Evolutionary conservation across 2,113 vertebrate genomes (phyloP), one percentile per base, ranked within the genome.

Genomic region (Hippocampus abdominalis): DNA sequence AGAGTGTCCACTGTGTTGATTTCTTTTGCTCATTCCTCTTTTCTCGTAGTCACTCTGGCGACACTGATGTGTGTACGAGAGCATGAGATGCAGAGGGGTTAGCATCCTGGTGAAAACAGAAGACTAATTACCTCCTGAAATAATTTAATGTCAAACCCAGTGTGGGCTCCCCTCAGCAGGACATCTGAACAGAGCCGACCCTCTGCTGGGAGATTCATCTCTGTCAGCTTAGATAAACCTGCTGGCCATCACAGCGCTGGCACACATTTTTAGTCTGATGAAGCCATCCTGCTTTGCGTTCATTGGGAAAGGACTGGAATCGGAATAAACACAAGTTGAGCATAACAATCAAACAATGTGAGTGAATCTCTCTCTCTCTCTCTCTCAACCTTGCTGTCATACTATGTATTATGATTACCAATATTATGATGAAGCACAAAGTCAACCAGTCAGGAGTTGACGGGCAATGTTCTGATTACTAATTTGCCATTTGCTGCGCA

Each of bases 91-190:
- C 29, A 32, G 76, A 66, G 72, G 32, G 68, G 74, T 81, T 79
- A 84, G 82, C 80, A 78, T 82, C 79, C 74, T 70, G 64, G 74
- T 69, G 74, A 93, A 88, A 91, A 84, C 83, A 84, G 81, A 81
- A 93, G 91, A 94, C 93, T 95, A 94, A 96, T 95, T 95, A 93
- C 90, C 90, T 91, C 90, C 90, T 89, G 93, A 89, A 95, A 94
- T 94, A 95, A 95, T 95, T 94, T 93, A 94, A 92, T 92, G 90
- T 89, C 93, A 91, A 88, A 90, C 91, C 90, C 91, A 90, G 90
- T 89, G 92, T 87, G 82, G 89, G 84, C 82, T 89, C 88, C 83
- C 89, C 88, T 88, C 91, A 89, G 88, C 91, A 92, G 90, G 91
- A 93, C 91, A 91, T 40, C 90, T 87, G 88, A 94, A 93, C 90